Evolutionary conservation across 2,888 invertebrate genomes (phyloP), one percentile per base, ranked within the genome.

Genomic region (Tuberolachnus salignus): DNA sequence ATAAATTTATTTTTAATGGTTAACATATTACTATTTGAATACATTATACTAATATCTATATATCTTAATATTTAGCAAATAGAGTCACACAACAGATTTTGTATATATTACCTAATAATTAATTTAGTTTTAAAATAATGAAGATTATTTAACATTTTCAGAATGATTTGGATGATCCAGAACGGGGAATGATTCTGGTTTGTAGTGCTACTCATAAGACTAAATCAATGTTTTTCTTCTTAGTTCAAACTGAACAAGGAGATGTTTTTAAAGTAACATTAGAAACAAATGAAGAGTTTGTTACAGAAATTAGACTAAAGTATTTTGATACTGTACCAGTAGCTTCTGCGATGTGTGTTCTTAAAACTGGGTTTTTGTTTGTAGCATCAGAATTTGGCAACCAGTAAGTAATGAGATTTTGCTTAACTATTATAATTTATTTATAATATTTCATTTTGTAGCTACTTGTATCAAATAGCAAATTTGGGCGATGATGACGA

Each of bases 321-420:
- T 99, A 99, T 87, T 99, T 99, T 86, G 99, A 99, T 85, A 99
- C 99, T 0, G 97, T 98, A 3, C 98, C 99, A 10, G 96, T 98
- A 3, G 96, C 99, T 0, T 90, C 94, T 21, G 91, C 97, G 0
- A 94, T 99, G 94, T 98, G 98, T 87, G 98, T 99, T 44, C 87
- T 99, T 81, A 98, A 98, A 86, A 98, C 98, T 80, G 99, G 99
- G 2, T 99, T 99, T 85, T 87, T 99, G 21, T 99, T 99, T 87
- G 94, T 98, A 13, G 98, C 98, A 1, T 94, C 95, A 44, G 99
- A 99, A 87, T 99, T 98, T 90, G 98, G 98, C 83, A 99, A 99
- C 88, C 99, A 99, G 97, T 98, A 88, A 94, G 97, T 94, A 74
- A 59, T 57, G 61, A 55, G 8, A 14, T 9, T 16, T 2, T 0